Conservation (phyloP, 2,113 vertebrate species). For the Centropus unirufus region DNA sequence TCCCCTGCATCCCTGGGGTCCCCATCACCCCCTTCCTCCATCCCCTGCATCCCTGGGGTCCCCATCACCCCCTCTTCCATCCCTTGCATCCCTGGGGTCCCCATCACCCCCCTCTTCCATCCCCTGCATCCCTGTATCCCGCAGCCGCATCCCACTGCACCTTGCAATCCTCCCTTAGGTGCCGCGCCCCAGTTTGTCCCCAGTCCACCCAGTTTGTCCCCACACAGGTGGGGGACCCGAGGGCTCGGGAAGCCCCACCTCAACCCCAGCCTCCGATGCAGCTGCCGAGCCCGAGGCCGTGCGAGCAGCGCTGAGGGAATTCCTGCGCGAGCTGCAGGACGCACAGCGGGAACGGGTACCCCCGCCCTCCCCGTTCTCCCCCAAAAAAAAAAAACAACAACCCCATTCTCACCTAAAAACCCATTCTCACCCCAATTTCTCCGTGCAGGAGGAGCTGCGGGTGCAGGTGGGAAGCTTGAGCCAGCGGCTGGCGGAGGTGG, state of each 20-base stretch:
- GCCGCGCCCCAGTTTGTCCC: neutral
- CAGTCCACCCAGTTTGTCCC: constrained; percentile 25
- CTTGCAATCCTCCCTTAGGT: neutral
- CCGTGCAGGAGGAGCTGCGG: constrained; percentile 82
- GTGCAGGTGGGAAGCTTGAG: constrained; percentile 72
- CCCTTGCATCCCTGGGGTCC: too few species aligned
- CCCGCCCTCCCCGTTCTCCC: rapidly evolving
- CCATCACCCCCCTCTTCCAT: neutral
- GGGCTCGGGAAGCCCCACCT: neutral
- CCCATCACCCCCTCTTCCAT: neutral
- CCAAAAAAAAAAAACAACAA: too few species aligned
- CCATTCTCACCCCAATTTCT: rapidly evolving
- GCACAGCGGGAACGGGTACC: constrained; percentile 86
- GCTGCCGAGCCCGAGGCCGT: constrained; percentile 86
- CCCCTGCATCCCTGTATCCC: neutral
- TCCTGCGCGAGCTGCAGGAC: constrained; percentile 87
- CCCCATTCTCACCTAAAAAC: neutral
- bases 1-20: neutral
- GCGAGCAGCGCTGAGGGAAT: constrained; percentile 83
- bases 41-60: too few species aligned
- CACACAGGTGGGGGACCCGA: neutral
- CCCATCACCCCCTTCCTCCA: too few species aligned
- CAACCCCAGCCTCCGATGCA: constrained; percentile 23
- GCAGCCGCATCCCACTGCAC: rapidly evolving
- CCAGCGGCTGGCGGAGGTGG: constrained; percentile 78